Conservation (phyloP, 2,113 vertebrate species). For the Podilymbus podiceps region DNA sequence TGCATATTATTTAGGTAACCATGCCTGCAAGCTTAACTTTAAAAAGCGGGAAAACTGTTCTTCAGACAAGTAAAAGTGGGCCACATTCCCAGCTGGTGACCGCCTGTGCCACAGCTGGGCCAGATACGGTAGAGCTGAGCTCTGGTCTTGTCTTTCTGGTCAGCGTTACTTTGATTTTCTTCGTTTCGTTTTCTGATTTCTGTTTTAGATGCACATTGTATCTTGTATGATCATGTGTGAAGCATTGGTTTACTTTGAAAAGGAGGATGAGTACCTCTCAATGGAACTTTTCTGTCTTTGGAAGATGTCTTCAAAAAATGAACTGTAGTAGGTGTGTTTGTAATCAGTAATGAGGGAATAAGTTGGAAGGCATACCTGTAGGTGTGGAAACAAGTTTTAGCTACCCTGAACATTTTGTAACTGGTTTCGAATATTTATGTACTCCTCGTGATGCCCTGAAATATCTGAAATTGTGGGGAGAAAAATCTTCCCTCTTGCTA, state of each 20-base stretch:
- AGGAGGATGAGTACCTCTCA: neutral
- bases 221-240: neutral
- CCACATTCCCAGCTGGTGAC: neutral
- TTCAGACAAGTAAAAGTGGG: neutral
- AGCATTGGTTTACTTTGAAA: neutral
- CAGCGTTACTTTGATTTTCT: neutral
- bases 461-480: neutral
- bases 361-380: constrained; percentile 22
- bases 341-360: neutral
- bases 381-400: neutral
- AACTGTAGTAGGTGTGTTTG: constrained; percentile 16
- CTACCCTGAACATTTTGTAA: neutral
- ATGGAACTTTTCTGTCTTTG: constrained; percentile 1
- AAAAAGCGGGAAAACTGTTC: neutral
- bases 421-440: neutral
- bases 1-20: constrained; percentile 42
- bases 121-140: neutral
- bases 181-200: neutral
- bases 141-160: neutral
- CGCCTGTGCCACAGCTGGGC: accelerated
- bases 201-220: neutral
- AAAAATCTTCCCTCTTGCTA: neutral
- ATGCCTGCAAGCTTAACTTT: neutral
- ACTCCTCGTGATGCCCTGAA: neutral
- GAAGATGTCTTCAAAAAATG: neutral